These are phyloP conservation scores for Oncorhynchus masou DNA, from an alignment of 2,113 vertebrate genomes.

Conservation along the genomic window DNA sequence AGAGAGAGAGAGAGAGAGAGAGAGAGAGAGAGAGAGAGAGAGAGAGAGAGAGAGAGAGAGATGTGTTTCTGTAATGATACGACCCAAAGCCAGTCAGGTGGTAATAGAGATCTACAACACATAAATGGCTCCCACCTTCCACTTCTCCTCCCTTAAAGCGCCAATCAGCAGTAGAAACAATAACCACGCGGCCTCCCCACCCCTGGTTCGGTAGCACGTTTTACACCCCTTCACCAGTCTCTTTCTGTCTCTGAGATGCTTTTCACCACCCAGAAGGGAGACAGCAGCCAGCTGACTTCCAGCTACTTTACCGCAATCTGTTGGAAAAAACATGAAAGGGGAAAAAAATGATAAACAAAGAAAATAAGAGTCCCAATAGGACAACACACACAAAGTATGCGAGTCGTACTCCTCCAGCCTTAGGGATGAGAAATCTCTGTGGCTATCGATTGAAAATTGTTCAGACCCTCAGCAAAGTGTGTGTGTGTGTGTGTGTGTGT, in stretches of 20 bases:
- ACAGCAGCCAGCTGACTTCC: conserved; percentile 21
- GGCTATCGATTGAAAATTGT: conserved; percentile 18
- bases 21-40: no score
- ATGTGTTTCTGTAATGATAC: conserved; percentile 59
- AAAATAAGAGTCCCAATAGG: conserved; percentile 9
- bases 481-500: no score
- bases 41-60: no score
- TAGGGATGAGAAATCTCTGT: background rate
- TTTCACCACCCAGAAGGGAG: conserved; percentile 23
- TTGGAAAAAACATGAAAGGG: background rate
- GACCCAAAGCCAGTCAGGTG: conserved; percentile 62
- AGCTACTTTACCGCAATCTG: conserved; percentile 37
- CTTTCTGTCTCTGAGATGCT: conserved; percentile 22
- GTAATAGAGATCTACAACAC: conserved; percentile 84
- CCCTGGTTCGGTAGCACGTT: conserved; percentile 22
- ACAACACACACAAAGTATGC: conserved; percentile 12
- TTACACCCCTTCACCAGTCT: conserved; percentile 36
- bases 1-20: no score
- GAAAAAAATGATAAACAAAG: background rate
- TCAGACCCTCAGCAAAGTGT: conserved; percentile 4
- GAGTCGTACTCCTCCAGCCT: conserved; percentile 6
- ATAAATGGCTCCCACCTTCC: conserved; percentile 75
- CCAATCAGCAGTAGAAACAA: no score
- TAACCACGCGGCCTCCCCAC: no score
- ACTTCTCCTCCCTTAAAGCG: conserved; percentile 69